phyloP scores from a whole-genome alignment of 2,888 invertebrate species.

The Incurvaria masculella region DNA sequence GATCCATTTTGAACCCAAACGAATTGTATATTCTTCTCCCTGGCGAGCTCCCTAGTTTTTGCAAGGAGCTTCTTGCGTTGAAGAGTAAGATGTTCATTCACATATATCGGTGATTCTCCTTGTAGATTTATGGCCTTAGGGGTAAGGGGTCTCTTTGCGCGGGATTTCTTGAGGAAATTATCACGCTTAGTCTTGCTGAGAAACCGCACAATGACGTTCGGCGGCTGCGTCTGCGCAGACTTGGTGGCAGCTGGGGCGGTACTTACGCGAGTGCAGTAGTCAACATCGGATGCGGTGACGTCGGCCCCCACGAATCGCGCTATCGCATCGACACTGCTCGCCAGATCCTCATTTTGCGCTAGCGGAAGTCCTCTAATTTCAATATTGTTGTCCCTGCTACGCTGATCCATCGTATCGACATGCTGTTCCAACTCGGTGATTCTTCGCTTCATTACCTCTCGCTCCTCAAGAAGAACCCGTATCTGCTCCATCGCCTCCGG shows the following conservation, averaged over 20 bases:
- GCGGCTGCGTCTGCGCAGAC: background rate
- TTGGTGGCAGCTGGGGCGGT: background rate
- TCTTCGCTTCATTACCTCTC: background rate
- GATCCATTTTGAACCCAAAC: constrained; percentile 1
- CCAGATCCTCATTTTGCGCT: background rate
- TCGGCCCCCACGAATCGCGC: background rate
- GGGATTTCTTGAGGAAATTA: background rate
- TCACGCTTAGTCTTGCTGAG: background rate
- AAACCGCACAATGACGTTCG: background rate
- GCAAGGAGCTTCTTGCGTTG: background rate
- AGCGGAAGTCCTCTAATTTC: background rate
- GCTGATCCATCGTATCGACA: background rate
- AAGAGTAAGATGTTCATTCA: constrained; percentile 2
- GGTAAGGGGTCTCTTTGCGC: background rate
- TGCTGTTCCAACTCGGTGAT: background rate
- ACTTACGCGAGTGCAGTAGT: background rate
- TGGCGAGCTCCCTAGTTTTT: background rate
- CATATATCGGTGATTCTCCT: background rate
- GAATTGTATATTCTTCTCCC: background rate
- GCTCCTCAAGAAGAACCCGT: background rate
- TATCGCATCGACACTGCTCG: background rate
- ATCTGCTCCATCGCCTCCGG: background rate
- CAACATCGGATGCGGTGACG: background rate
- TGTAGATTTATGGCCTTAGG: background rate
- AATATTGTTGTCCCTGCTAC: background rate